Evolutionary conservation across 2,797 vertebrate genomes (phyloP).

Genomic region (Cichlasoma orientale): DNA sequence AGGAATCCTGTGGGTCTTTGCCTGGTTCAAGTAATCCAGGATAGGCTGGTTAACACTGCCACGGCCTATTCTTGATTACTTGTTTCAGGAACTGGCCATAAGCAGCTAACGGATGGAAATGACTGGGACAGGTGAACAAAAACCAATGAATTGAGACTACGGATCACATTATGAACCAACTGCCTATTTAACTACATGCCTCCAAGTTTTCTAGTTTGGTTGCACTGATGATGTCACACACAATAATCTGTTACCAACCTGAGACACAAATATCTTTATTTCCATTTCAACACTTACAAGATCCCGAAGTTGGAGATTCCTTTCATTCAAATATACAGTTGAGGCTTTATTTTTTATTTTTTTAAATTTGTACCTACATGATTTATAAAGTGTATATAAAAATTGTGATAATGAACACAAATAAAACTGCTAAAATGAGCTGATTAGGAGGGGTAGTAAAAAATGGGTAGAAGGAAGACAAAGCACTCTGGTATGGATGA

Average conservation of each 20-base stretch:
- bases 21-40: conserved; percentile 99
- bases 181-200: rapidly evolving
- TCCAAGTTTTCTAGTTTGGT: neutral
- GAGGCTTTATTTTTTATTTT: no score
- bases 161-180: neutral
- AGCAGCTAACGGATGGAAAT: conserved; percentile 49
- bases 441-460: no score
- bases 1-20: conserved; percentile 73
- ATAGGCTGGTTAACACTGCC: conserved; percentile 93
- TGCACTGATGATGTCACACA: neutral
- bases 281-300: no score
- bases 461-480: no score
- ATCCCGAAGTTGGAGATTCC: no score
- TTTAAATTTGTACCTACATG: no score
- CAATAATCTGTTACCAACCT: neutral
- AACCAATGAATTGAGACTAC: neutral
- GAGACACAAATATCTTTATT: no score
- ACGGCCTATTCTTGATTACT: conserved; percentile 98
- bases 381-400: no score
- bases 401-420: no score
- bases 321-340: no score
- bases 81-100: conserved; percentile 90
- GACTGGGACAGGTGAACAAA: neutral
- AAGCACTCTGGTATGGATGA: no score
- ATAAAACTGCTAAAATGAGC: no score